Evolutionary conservation across 2,113 vertebrate species (phyloP).

Genomic region (Otis tarda): DNA sequence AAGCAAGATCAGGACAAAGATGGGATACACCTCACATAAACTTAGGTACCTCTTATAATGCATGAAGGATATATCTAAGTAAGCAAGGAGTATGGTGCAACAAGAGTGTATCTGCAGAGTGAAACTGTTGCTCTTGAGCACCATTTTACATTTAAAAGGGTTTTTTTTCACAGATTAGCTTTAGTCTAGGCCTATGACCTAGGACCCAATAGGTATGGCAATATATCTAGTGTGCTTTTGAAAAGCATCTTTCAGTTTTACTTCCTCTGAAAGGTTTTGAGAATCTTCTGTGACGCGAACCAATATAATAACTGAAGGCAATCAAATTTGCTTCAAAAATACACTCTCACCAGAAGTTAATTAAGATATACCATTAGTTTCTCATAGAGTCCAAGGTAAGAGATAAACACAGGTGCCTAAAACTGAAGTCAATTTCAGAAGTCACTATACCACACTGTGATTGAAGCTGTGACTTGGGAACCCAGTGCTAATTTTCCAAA

Average conservation of each 20-base stretch:
- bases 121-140: background rate
- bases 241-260: background rate
- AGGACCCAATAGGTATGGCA: background rate
- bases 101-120: background rate
- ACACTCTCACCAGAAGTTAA: background rate
- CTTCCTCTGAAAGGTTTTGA: background rate
- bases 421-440: background rate
- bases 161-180: background rate
- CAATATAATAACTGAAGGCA: background rate
- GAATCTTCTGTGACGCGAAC: accelerated
- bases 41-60: background rate
- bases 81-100: background rate
- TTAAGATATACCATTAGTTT: background rate
- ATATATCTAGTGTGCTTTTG: background rate
- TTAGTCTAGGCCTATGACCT: background rate
- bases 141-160: background rate
- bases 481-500: background rate
- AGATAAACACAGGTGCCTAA: background rate
- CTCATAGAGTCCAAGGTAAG: background rate
- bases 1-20: background rate
- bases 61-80: background rate
- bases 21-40: background rate
- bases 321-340: background rate
- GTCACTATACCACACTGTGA: background rate
- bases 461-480: background rate